Evolutionary conservation across 2,888 invertebrate species (phyloP).

Genomic region (Calephelis perditalis): DNA sequence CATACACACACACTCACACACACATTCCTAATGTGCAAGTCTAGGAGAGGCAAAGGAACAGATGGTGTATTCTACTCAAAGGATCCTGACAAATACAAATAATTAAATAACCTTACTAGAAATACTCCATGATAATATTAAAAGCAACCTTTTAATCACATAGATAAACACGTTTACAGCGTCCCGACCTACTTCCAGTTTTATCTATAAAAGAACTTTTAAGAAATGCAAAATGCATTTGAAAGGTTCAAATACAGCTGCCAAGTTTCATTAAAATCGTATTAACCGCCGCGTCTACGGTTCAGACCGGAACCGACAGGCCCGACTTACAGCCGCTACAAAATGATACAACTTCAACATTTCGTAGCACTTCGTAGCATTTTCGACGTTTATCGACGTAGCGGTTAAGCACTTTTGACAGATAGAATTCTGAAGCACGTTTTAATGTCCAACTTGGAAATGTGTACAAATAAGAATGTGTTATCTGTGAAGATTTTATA

Average conservation of each 20-base stretch:
- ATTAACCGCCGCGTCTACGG: slow-evolving; percentile 20
- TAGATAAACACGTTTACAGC: slow-evolving; percentile 4
- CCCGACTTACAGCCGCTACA: slow-evolving; percentile 11
- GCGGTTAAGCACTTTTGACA: slow-evolving; percentile 1
- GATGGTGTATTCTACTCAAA: too few species aligned
- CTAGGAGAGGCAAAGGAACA: too few species aligned
- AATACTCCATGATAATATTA: too few species aligned
- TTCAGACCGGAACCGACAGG: slow-evolving; percentile 16
- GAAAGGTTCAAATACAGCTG: slow-evolving; percentile 34
- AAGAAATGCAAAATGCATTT: slow-evolving; percentile 30
- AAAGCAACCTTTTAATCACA: not conserved
- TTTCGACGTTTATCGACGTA: slow-evolving; percentile 1
- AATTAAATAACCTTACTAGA: too few species aligned
- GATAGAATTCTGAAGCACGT: not conserved
- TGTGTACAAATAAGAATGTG: not conserved
- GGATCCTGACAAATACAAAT: too few species aligned
- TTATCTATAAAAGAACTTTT: slow-evolving; percentile 30
- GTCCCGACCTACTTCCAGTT: slow-evolving; percentile 13
- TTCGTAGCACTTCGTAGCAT: not conserved
- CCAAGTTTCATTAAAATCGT: slow-evolving; percentile 32
- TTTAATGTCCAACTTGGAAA: not conserved
- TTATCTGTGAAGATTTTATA: too few species aligned
- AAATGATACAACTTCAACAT: slow-evolving; percentile 9
- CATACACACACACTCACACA: too few species aligned
- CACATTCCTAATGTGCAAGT: too few species aligned